Base-by-base conservation (phyloP, 2,113 vertebrate species). In the Climacteris rufus region DNA sequence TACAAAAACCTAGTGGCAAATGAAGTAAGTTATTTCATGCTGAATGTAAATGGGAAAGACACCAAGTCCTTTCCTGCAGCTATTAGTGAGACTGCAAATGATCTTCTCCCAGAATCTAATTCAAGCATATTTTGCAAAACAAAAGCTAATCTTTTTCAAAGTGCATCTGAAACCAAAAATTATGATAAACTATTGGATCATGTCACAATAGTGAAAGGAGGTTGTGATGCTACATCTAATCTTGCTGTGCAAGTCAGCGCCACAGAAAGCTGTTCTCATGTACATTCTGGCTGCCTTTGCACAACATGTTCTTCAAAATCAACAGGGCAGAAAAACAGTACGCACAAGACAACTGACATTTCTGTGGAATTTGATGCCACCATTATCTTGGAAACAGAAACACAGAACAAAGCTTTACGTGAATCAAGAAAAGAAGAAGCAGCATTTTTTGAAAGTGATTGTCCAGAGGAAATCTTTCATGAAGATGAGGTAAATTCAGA, bases 101-200 rank as follows among this genome's bases (percentile, higher is more conserved):
- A 83, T 78, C 60, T 93, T 35, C 21, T 80, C 15, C 10, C 80
- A 24, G 92, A 84, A 60, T 53, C 83, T 50, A 54, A 9, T 44
- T 79, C 91, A 65, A 75, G 39, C 49, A 2, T 52, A 21, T 89
- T 78, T 92, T 88, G 77, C 70, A 44, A 85, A 75, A 12, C 28
- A 44, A 77, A 96, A 87, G 22, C 50, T 42, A n/a, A 74, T 70
- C 35, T 94, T 96, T 87, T 96, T 70, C 74, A 94, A 83, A 94
- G 90, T 72, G 82, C 86, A 35, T 94, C 75, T 89, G 96, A 94
- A 49, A 60, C 96, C 3, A 42, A 88, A 71, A 72, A 80, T 65
- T 33, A 25, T 13, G 21, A 61, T 89, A 80, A 93, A 63, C 76
- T 83, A 35, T 31, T 82, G 33, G 83, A 96, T n/a, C 66, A 11